Conservation (phyloP, 2,888 invertebrate genomes). For the Lithodes maja region DNA sequence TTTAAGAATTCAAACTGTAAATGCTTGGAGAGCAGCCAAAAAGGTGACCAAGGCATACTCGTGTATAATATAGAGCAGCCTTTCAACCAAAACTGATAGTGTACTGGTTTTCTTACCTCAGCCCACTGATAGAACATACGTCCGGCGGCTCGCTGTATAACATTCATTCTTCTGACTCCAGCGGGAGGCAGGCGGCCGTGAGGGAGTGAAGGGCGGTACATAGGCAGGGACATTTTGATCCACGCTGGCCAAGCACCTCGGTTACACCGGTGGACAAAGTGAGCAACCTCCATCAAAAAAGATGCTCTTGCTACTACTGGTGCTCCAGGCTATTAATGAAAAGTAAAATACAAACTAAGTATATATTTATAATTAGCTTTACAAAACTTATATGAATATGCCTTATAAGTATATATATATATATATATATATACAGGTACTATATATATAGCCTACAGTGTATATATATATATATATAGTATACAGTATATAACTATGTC, state of each 20-base stretch:
- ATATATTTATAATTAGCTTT: no score
- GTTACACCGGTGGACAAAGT: conserved; percentile 98
- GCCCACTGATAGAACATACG: conserved; percentile 99
- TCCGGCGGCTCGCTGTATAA: conserved; percentile 90
- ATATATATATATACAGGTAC: no score
- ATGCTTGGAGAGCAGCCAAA: no score
- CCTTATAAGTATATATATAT: no score
- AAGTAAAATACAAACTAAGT: background rate
- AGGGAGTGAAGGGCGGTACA: conserved; percentile 73
- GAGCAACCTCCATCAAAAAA: conserved; percentile 93
- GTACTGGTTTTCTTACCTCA: conserved; percentile 79
- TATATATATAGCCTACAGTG: no score
- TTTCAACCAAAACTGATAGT: no score
- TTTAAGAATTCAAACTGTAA: no score
- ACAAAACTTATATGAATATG: no score
- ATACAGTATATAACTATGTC: no score
- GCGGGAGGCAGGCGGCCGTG: conserved; percentile 45
- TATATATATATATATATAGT: no score
- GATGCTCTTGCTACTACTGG: conserved; percentile 95
- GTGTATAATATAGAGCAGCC: no score
- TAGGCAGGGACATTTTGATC: conserved; percentile 90
- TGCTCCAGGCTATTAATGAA: conserved; percentile 84
- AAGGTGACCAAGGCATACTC: no score
- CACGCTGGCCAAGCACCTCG: conserved; percentile 99
- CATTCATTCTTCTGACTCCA: conserved; percentile 60